phyloP scores from a whole-genome alignment of 2,797 vertebrate genomes.

The Geotria australis region DNA sequence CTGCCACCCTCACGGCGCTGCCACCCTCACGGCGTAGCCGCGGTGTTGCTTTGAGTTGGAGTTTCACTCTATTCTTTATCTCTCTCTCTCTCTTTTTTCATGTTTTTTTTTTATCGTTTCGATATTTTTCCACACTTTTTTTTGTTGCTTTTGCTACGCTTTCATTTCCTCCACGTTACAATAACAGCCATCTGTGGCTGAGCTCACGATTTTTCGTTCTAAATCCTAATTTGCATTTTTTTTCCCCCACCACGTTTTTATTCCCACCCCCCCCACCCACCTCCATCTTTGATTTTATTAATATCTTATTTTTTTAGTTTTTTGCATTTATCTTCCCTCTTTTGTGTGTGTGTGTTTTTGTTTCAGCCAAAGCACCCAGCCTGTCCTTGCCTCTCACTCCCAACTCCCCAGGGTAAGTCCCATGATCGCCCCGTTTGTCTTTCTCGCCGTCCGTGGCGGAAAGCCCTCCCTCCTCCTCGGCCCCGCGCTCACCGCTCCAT shows the following conservation, averaged over 20 bases:
- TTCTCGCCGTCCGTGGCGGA: too few relatives aligned
- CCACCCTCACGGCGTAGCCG: too few relatives aligned
- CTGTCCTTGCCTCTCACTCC: conserved; percentile 26
- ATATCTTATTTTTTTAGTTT: conserved; percentile 1
- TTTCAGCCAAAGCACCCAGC: conserved; percentile 23
- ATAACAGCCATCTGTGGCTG: too few relatives aligned
- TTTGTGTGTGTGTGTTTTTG: conserved; percentile 3
- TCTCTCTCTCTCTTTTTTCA: conserved; percentile 1
- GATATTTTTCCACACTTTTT: conserved; percentile 2
- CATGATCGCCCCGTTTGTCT: background rate
- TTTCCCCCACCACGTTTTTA: too few relatives aligned
- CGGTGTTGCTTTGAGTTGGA: background rate
- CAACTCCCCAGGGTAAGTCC: conserved; percentile 22
- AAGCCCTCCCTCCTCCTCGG: too few relatives aligned
- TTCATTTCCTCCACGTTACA: too few relatives aligned
- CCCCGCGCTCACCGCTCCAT: too few relatives aligned
- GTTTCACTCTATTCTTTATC: conserved; percentile 1
- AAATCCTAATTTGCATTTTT: too few relatives aligned
- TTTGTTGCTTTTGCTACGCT: background rate
- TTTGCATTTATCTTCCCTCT: conserved; percentile 1
- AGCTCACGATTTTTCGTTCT: too few relatives aligned
- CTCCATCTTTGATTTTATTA: conserved; percentile 1
- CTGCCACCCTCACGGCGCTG: too few relatives aligned
- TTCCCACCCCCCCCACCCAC: background rate
- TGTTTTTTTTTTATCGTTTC: conserved; percentile 1